Base-by-base conservation (phyloP, 2,113 vertebrate genomes). In the Lycocorax pyrrhopterus region DNA sequence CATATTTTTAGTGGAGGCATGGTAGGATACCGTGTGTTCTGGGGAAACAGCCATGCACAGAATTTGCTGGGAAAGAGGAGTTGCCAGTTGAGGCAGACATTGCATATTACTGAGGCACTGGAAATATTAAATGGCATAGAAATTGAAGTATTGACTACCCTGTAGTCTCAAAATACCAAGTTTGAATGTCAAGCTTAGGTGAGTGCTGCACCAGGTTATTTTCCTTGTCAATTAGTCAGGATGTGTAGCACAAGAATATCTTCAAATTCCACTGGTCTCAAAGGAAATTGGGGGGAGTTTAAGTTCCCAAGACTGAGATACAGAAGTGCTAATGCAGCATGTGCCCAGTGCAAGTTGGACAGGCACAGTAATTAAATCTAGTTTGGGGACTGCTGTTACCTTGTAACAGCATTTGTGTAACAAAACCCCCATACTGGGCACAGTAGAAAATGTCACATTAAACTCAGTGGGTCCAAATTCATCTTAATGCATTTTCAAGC, bases 1-100 rank as follows among this genome's bases (percentile, higher is more conserved):
- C 46, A 47, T 75, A 1, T 5, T 41, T 2, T 27, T 88, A 82
- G 19, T 10, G 5, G 56, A 75, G 43, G 9, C 9, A 14, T 19
- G 32, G 7, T 32, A 32, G 9, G 9, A 39, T 56, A 5, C 41
- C 62, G 33, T 71, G 27, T 39, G 6, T 23, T 75, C 52, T 63
- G 52, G 30, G 1, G 1, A 67, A 56, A 35, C 49, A 77, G 46
- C 59, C 2, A 0, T 37, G 5, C 1, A 0, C 17, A 64, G 37
- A 58, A 64, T 41, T 76, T 87, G 9, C 56, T 76, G 56, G 41
- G 44, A 78, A 72, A 72, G 22, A 81, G 30, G 7, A 83, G 30
- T 23, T 89, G 51, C 39, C 16, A 9, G 37, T 62, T 71, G 20
- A 59, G 47, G 39, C 59, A 89, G 35, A 64, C 15, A 46, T 63